phyloP scores from a whole-genome alignment of 2,888 invertebrate species.

The Spisula subtruncata region DNA sequence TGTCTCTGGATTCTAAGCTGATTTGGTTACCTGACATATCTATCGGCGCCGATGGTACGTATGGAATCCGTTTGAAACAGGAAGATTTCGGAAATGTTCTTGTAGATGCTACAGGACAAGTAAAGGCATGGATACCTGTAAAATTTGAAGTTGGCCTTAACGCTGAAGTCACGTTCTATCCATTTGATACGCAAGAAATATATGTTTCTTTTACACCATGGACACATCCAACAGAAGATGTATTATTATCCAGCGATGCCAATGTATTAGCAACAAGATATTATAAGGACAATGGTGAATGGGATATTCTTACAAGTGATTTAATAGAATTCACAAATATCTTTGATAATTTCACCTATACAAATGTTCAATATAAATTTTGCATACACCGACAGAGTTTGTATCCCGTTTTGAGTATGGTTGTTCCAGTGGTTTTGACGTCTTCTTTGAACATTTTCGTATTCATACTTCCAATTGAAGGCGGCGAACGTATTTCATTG shows the following conservation, averaged over 20 bases:
- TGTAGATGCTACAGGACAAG: not conserved
- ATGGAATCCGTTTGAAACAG: not conserved
- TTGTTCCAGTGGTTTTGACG: slow-evolving; percentile 65
- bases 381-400: slow-evolving; percentile 61
- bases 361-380: slow-evolving; percentile 33
- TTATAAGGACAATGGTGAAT: slow-evolving; percentile 20
- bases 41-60: not conserved
- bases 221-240: not conserved
- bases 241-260: not conserved
- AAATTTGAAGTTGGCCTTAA: not conserved
- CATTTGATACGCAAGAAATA: slow-evolving; percentile 19
- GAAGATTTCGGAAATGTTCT: not conserved
- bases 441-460: slow-evolving; percentile 64
- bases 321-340: not conserved
- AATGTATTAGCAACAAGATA: not conserved
- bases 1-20: not conserved
- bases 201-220: not conserved
- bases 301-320: not conserved
- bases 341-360: not conserved
- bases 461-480: slow-evolving; percentile 67
- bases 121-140: not conserved
- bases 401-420: slow-evolving; percentile 66
- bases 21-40: slow-evolving; percentile 27
- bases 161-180: not conserved
- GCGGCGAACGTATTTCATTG: slow-evolving; percentile 72